Percentiles rank a stretch among this genome's conserved stretches.
These are phyloP conservation scores for Epizoanthus illoricatus DNA, from an alignment of 92 coral and sea anemone genomes.

Conservation along the genomic window DNA sequence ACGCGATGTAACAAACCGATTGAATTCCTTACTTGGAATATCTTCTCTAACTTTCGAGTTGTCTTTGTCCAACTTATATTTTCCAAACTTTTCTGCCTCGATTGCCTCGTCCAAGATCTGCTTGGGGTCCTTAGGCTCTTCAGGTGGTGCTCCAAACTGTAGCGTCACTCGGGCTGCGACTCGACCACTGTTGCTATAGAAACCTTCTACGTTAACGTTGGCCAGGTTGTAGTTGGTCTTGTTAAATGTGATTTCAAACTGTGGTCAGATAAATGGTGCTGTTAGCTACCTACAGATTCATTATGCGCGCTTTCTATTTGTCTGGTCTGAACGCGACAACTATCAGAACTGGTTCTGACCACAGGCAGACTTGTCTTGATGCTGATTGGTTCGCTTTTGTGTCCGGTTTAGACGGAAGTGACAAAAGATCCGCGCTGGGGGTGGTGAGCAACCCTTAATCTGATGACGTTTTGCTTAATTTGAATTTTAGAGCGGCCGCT, in stretches of 20 bases:
- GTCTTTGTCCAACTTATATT: background rate
- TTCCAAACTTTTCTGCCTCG: background rate
- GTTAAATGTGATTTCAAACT: background rate
- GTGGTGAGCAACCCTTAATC: too few species aligned
- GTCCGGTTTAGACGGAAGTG: too few species aligned
- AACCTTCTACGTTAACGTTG: background rate
- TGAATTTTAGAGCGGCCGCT: too few species aligned
- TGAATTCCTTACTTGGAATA: background rate
- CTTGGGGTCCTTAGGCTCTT: constrained; percentile 5
- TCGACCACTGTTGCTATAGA: background rate
- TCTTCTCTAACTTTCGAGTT: background rate
- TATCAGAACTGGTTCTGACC: too few species aligned
- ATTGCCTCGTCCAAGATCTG: background rate
- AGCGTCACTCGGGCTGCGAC: background rate
- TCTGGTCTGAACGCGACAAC: too few species aligned
- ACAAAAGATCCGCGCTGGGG: too few species aligned
- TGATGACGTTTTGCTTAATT: too few species aligned
- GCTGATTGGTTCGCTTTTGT: too few species aligned
- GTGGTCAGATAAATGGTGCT: background rate
- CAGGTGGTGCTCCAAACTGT: background rate
- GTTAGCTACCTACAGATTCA: too few species aligned
- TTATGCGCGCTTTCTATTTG: too few species aligned
- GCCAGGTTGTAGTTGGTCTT: constrained; percentile 19
- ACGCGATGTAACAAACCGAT: too few species aligned
- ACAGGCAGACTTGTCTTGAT: too few species aligned